These are phyloP conservation scores for Nothobranchius kuhntae DNA, from an alignment of 2,113 vertebrate genomes.

Conservation along the genomic window DNA sequence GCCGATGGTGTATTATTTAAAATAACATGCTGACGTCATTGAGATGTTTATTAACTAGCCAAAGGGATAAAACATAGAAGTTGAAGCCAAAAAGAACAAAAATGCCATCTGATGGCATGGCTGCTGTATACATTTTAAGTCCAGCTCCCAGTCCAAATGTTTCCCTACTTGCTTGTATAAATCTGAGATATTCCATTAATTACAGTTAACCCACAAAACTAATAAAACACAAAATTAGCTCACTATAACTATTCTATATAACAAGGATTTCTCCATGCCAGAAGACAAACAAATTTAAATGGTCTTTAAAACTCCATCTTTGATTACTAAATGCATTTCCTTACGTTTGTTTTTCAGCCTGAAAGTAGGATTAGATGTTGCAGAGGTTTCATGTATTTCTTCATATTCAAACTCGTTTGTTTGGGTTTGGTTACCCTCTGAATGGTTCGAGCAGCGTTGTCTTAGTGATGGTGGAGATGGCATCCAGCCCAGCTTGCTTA, in stretches of 20 bases:
- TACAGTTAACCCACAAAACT: too few species aligned
- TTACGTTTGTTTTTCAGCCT: neutral
- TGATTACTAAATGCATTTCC: neutral
- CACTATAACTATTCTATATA: too few species aligned
- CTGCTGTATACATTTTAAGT: neutral
- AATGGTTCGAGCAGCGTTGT: neutral
- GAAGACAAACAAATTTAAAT: conserved; percentile 31
- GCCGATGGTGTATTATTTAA: too few species aligned
- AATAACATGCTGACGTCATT: neutral
- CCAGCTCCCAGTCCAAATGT: neutral
- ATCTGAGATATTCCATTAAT: too few species aligned
- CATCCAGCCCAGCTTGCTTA: conserved; percentile 10
- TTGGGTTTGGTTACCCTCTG: conserved; percentile 23
- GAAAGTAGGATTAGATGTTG: conserved; percentile 14
- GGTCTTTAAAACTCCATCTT: conserved; percentile 11
- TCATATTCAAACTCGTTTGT: conserved; percentile 22
- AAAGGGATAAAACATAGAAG: too few species aligned
- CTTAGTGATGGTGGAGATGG: conserved; percentile 24
- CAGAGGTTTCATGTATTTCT: conserved; percentile 19
- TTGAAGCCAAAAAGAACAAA: too few species aligned
- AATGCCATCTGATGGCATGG: too few species aligned
- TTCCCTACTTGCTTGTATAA: too few species aligned
- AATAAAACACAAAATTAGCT: too few species aligned
- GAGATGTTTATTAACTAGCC: neutral
- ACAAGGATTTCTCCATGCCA: neutral